Evolutionary conservation across 2,888 invertebrate species (phyloP), one percentile per base, ranked within the genome.

Genomic region (Troides oblongomaculatus): DNA sequence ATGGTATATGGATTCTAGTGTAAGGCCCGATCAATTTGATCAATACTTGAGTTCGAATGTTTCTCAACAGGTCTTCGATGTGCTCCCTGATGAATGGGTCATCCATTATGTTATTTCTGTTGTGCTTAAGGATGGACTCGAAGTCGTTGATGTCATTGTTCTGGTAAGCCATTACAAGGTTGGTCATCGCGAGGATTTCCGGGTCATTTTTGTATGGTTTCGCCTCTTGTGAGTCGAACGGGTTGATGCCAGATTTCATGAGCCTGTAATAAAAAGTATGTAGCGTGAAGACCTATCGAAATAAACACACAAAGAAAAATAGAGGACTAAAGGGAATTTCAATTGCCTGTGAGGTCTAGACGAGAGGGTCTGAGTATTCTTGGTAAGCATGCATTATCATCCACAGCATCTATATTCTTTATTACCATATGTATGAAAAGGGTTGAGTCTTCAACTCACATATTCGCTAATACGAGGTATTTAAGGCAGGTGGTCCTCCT

Each of bases 151-250:
- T 99, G 86, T 99, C 99, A 88, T 99, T 98, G 87, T 99, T 99
- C 89, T 99, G 99, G 90, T 99, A 99, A 21, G 98, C 97, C 85
- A 95, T 97, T 69, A 99, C 99, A 79, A 99, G 94, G 92, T 99
- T 99, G 8, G 99, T 99, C 99, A 99, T 99, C 21, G 99, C 99
- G 76, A 99, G 93, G 79, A 99, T 99, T 92, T 99, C 99, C 0
- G 99, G 98, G 92, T 99, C 99, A 86, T 99, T 99, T 92, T 99
- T 99, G 86, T 99, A 99, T 0, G 99, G 99, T 85, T 99, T 99
- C 0, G 99, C 99, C 93, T 99, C 99, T 93, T 99, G 99, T 0
- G 99, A 99, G 90, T 99, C 99, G 88, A 99, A 99, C 0, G 99
- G 99, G 92, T 99, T 99, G 75, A 99, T 99, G 56, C 98, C 99